These are phyloP conservation scores for Phyllopteryx taeniolatus DNA, from an alignment of 2,113 vertebrate species.

Conservation along the genomic window DNA sequence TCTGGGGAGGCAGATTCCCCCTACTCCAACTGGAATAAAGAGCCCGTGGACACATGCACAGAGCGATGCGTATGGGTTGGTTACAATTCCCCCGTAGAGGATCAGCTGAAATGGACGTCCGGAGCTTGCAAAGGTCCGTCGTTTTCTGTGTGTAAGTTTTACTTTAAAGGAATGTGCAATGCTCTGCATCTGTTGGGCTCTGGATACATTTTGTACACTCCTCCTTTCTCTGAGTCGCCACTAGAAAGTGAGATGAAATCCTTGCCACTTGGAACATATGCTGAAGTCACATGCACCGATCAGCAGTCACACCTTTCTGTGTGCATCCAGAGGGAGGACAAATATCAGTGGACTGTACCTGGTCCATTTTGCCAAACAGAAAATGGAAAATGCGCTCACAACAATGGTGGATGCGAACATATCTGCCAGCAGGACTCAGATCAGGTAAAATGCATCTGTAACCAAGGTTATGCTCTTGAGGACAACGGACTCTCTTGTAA, in stretches of 20 bases:
- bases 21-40: conserved; percentile 68
- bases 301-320: neutral
- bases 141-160: conserved; percentile 67
- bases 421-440: conserved; percentile 30
- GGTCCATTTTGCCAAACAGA: conserved; percentile 60
- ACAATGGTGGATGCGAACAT: conserved; percentile 69
- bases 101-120: conserved; percentile 55
- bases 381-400: conserved; percentile 32
- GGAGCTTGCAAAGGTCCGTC: conserved; percentile 36
- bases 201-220: conserved; percentile 54
- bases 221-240: conserved; percentile 53
- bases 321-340: neutral
- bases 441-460: conserved; percentile 54
- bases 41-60: conserved; percentile 65
- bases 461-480: conserved; percentile 53
- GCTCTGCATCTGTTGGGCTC: conserved; percentile 48
- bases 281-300: conserved; percentile 44
- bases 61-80: conserved; percentile 62
- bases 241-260: conserved; percentile 28
- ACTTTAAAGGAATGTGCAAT: conserved; percentile 71
- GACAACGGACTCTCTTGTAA: conserved; percentile 56
- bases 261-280: conserved; percentile 62
- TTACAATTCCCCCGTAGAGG: conserved; percentile 13
- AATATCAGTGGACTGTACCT: conserved; percentile 47
- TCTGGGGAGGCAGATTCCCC: conserved; percentile 42